Percentiles rank a stretch among this genome's conserved stretches.
These are phyloP conservation scores for Spongilla lacustris DNA, from an alignment of 37 sponge, comb jelly and placozoan genomes.

Conservation along the genomic window DNA sequence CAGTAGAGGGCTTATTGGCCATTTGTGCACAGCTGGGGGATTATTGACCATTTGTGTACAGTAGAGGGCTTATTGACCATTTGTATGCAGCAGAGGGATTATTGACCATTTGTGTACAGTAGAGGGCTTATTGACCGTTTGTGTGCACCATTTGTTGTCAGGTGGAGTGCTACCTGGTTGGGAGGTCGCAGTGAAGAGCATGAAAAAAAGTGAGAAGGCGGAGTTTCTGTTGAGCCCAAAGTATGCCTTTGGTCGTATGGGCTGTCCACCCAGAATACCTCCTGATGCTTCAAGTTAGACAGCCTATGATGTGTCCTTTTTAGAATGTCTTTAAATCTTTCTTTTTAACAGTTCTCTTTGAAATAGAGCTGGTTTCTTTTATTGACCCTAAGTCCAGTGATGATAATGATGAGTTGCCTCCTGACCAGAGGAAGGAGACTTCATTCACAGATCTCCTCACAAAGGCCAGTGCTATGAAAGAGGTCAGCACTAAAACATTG, in stretches of 20 bases:
- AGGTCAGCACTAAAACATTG: no score
- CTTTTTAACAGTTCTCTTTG: conserved; percentile 72
- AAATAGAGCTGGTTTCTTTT: conserved; percentile 88
- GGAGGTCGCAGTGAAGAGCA: conserved; percentile 74
- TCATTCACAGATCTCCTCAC: conserved; percentile 56
- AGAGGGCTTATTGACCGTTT: no score
- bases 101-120: no score
- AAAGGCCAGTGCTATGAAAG: conserved; percentile 67
- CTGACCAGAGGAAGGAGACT: conserved; percentile 47
- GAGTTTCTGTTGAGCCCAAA: conserved; percentile 72
- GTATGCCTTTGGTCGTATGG: conserved; percentile 89
- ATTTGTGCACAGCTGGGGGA: not conserved
- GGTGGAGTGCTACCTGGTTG: conserved; percentile 77
- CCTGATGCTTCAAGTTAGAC: conserved; percentile 82
- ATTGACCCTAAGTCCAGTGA: conserved; percentile 77
- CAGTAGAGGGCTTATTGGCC: no score
- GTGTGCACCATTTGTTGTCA: not conserved
- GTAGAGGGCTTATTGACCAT: no score
- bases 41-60: no score
- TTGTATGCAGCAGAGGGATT: no score
- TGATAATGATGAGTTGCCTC: conserved; percentile 32
- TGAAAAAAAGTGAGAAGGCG: conserved; percentile 85
- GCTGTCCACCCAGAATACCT: conserved; percentile 96
- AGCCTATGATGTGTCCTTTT: not conserved
- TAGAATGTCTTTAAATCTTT: not conserved